Conservation (phyloP, 2,113 vertebrate genomes). For the Piprites chloris region DNA sequence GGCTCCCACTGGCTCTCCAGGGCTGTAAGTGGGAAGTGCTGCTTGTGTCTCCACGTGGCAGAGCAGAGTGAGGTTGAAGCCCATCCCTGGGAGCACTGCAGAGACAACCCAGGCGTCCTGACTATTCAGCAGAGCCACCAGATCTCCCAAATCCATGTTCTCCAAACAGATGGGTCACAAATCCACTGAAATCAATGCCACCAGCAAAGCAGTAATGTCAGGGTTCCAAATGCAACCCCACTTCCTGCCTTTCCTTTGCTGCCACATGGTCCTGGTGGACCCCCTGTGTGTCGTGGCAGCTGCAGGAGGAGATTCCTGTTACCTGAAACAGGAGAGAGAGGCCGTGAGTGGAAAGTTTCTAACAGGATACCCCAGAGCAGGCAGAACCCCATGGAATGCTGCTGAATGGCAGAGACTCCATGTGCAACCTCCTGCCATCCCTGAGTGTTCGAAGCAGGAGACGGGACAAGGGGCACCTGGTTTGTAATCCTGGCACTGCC, state of each 20-base stretch:
- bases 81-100: not conserved
- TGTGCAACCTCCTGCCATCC: not conserved
- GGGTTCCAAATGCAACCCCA: not conserved
- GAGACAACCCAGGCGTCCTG: not conserved
- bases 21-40: not conserved
- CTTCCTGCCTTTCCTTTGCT: not conserved
- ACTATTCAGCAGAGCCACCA: not conserved
- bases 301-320: not conserved
- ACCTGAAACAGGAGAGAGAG: not conserved
- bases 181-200: not conserved
- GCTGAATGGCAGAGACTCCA: not conserved
- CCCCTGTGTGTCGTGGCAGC: fast-evolving
- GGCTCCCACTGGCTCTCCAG: not conserved
- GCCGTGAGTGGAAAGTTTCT: not conserved
- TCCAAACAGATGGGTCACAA: not conserved
- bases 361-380: fast-evolving
- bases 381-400: not conserved
- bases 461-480: not conserved
- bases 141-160: not conserved
- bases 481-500: not conserved
- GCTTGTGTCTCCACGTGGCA: not conserved
- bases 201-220: not conserved
- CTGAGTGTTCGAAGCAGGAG: not conserved
- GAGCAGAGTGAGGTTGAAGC: not conserved
- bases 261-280: not conserved